Percentiles rank a stretch among this genome's conserved stretches.
Evolutionary conservation across 2,797 vertebrate genomes (phyloP).

Genomic region (Astyanax mexicanus): DNA sequence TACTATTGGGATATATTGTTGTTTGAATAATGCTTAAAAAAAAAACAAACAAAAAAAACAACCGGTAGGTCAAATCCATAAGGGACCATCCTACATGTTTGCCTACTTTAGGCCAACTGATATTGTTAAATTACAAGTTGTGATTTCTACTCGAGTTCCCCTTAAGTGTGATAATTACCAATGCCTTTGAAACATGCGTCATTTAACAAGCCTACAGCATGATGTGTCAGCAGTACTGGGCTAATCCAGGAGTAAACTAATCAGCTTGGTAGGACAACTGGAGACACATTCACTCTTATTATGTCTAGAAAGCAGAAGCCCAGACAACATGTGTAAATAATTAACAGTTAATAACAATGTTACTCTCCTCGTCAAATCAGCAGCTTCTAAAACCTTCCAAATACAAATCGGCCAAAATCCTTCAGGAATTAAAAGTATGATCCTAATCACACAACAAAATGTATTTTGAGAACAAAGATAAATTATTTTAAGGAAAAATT

Average conservation of each 20-base stretch:
- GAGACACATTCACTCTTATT: background rate
- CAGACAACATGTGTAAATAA: background rate
- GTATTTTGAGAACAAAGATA: too few species aligned
- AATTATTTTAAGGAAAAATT: too few species aligned
- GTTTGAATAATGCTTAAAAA: too few species aligned
- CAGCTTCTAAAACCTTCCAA: background rate
- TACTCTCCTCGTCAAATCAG: background rate
- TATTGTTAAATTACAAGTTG: too few species aligned
- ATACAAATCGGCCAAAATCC: background rate
- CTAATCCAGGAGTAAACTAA: constrained; percentile 41
- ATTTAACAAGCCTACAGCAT: constrained; percentile 24
- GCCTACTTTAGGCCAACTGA: background rate
- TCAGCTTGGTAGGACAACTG: constrained; percentile 20
- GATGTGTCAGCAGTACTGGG: constrained; percentile 35
- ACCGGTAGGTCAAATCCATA: too few species aligned
- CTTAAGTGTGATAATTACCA: constrained; percentile 1
- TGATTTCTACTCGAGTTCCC: background rate
- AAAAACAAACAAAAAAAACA: too few species aligned
- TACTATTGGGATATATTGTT: too few species aligned
- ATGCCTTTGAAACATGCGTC: constrained; percentile 1
- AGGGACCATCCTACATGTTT: too few species aligned
- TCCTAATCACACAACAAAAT: too few species aligned
- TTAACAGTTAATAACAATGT: too few species aligned
- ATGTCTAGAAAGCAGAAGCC: background rate
- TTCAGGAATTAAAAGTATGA: too few species aligned